Base-by-base conservation (phyloP, 2,113 vertebrate genomes). In the Acanthochromis polyacanthus region DNA sequence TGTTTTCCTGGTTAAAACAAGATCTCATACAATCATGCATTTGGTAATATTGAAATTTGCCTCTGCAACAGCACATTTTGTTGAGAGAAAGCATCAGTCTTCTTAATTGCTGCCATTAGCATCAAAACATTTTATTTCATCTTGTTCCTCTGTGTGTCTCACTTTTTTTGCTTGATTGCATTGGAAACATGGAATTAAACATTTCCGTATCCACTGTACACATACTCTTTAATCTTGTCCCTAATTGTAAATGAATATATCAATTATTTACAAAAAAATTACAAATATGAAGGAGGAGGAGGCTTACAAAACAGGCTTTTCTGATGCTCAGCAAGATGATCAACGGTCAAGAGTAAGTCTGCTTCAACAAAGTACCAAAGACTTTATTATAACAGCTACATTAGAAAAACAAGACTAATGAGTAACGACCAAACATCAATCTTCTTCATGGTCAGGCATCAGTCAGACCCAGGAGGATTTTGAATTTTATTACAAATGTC, bases 91-190 rank as follows among this genome's bases (percentile, higher is more conserved):
- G 19, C 25, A 22, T 38, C 20, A 36, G 7, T 63, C 32, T 19
- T 22, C 28, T 8, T 56, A 68, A 82, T 55, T 40, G 17, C 1
- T 20, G 55, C 16, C 38, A 40, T 71, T 62, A 51, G 40, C 20
- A 52, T 19, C 43, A 52, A 10, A 32, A 65, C 32, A 22, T 22
- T 63, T 55, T 40, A 40, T 58, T 58, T n/a, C 11, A 10, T 20
- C 17, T 45, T 45, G 32, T 28, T 46, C 3, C 20, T 17, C n/a
- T 52, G 19, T 19, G 1, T 10, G 22, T 9, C 11, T 28, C 10
- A 20, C 0, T 43, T 16, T 52, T 52, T 52, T 22, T 36, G 50
- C 22, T 55, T 17, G 25, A 16, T 56, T 2, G 17, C 25, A 6
- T 69, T 19, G 16, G 19, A 55, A 43, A 43, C 48, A 5, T 11